These are phyloP conservation scores for Troilus luridus DNA, from an alignment of 2,888 invertebrate species.

Conservation along the genomic window DNA sequence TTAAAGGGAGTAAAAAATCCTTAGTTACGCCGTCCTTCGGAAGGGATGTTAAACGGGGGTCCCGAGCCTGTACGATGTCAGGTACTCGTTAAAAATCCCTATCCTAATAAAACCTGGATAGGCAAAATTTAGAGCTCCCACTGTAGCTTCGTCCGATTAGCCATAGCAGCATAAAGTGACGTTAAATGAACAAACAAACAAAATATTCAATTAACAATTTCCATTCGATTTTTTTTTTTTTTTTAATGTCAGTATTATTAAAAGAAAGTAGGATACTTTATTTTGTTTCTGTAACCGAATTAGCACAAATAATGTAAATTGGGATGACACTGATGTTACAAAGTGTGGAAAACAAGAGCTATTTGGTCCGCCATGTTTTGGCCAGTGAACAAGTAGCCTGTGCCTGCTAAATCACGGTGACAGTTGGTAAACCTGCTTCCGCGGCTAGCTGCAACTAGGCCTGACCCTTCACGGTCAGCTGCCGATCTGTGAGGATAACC, in stretches of 20 bases:
- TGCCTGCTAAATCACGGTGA: not conserved
- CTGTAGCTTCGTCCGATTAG: no score
- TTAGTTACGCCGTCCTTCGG: no score
- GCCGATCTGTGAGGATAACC: not conserved
- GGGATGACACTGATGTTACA: not conserved
- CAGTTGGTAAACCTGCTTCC: conserved; percentile 32
- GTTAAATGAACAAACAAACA: no score
- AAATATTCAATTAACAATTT: no score
- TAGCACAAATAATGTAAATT: conserved; percentile 27
- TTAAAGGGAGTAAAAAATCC: no score
- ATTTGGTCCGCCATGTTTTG: not conserved
- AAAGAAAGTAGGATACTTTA: not conserved
- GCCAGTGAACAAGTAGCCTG: conserved; percentile 33
- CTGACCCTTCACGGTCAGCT: conserved; percentile 23
- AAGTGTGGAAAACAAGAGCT: conserved; percentile 25
- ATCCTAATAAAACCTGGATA: no score
- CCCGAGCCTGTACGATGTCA: no score
- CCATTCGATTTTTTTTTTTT: not conserved
- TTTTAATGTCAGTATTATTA: not conserved
- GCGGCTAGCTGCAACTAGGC: not conserved
- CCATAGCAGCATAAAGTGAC: no score
- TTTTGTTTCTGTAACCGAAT: not conserved
- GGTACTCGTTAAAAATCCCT: no score
- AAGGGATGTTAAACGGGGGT: no score
- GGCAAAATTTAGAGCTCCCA: no score